phyloP scores from a whole-genome alignment of 1,140 invertebrate genomes.

The Zaprionus vittiger region DNA sequence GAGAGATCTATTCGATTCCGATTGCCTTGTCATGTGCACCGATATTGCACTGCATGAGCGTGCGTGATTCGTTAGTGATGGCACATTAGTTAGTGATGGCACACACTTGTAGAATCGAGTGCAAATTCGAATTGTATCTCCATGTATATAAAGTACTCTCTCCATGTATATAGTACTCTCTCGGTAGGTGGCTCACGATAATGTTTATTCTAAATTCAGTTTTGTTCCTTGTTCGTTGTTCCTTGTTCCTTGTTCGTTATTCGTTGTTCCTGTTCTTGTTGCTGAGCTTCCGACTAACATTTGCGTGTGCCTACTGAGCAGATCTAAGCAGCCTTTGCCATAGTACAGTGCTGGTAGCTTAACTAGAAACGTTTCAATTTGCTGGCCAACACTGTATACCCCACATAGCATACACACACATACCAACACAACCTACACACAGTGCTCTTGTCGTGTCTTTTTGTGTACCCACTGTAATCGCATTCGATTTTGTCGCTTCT shows the following conservation, averaged over 20 bases:
- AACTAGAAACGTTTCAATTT: background rate
- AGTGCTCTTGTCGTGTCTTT: background rate
- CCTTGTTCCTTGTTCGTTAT: background rate
- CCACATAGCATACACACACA: background rate
- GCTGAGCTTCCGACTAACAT: conserved; percentile 6
- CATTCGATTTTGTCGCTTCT: background rate
- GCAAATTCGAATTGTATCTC: background rate
- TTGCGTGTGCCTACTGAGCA: background rate
- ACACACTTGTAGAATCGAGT: background rate
- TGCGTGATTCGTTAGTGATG: conserved; percentile 33
- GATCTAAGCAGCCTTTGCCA: background rate
- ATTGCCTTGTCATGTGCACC: conserved; percentile 67
- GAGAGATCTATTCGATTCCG: conserved; percentile 61
- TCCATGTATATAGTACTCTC: conserved; percentile 1
- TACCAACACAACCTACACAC: background rate
- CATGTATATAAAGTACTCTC: background rate
- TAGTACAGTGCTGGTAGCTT: background rate
- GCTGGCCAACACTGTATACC: background rate
- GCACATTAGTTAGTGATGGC: background rate
- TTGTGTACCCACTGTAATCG: background rate
- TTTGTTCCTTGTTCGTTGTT: background rate
- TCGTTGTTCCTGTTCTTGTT: conserved; percentile 1
- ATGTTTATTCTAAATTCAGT: conserved; percentile 16
- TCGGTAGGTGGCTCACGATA: conserved; percentile 35
- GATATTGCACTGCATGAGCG: conserved; percentile 69